Conservation (phyloP, 35 echinoderm and acorn worm species). For the Hemicentrotus pulcherrimus region DNA sequence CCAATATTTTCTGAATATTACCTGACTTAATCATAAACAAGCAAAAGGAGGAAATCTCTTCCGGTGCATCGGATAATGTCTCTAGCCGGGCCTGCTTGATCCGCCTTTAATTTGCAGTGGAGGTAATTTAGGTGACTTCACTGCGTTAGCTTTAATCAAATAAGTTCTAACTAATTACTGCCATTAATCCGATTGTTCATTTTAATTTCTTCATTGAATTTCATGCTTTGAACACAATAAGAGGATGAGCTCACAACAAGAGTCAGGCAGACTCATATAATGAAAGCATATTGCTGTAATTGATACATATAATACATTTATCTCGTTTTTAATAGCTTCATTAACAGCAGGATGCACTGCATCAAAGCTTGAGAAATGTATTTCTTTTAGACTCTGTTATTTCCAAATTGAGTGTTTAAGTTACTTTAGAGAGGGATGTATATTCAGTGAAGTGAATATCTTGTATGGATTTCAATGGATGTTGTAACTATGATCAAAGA, state of each 20-base stretch:
- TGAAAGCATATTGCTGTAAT: constrained; percentile 16
- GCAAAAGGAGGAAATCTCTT: constrained; percentile 31
- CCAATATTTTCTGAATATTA: constrained; percentile 52
- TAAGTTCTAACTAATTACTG: constrained; percentile 40
- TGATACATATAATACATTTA: not conserved
- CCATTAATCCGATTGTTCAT: constrained; percentile 46
- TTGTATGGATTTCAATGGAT: too few species aligned
- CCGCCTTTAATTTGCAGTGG: not conserved
- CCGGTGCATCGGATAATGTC: not conserved
- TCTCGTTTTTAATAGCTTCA: not conserved
- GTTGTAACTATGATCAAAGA: too few species aligned
- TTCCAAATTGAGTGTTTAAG: not conserved
- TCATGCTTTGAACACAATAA: not conserved
- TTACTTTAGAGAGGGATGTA: not conserved
- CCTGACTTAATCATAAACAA: constrained; percentile 45
- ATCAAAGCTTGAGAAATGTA: not conserved
- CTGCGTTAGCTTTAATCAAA: constrained; percentile 41
- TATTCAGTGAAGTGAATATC: too few species aligned
- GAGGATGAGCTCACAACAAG: not conserved
- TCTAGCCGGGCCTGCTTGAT: not conserved
- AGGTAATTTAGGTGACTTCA: constrained; percentile 43
- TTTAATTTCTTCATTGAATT: constrained; percentile 48
- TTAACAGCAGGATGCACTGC: not conserved
- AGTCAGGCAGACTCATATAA: not conserved
- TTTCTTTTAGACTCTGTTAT: not conserved